A percentile compares a stretch with the other conserved stretches of the same genome.
phyloP scores from a whole-genome alignment of 2,888 invertebrate genomes.

The Arctia plantaginis region DNA sequence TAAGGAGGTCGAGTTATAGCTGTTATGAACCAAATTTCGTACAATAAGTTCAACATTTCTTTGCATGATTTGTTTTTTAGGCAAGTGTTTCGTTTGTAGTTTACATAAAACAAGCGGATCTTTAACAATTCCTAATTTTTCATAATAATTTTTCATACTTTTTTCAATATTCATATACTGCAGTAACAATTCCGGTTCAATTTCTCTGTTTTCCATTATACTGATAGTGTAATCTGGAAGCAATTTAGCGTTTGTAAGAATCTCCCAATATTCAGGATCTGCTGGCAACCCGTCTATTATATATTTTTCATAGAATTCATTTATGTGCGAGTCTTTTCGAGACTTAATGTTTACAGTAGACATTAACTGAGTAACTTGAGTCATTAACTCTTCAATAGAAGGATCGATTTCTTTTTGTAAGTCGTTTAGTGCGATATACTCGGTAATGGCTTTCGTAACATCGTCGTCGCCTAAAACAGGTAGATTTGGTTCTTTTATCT shows the following conservation, averaged over 20 bases:
- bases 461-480: conserved; percentile 82
- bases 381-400: conserved; percentile 75
- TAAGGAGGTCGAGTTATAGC: conserved; percentile 35
- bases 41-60: conserved; percentile 60
- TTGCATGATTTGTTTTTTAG: conserved; percentile 30
- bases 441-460: conserved; percentile 72
- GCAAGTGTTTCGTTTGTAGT: conserved; percentile 48
- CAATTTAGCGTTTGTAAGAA: conserved; percentile 73
- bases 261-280: conserved; percentile 80
- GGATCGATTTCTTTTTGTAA: conserved; percentile 77
- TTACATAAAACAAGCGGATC: conserved; percentile 73
- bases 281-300: conserved; percentile 87
- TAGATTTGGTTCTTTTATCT: conserved; percentile 59
- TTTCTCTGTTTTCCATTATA: conserved; percentile 82
- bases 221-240: conserved; percentile 86
- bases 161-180: conserved; percentile 70
- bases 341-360: conserved; percentile 68
- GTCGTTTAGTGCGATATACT: conserved; percentile 72
- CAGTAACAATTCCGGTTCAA: conserved; percentile 67
- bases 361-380: conserved; percentile 72
- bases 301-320: conserved; percentile 82
- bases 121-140: conserved; percentile 62
- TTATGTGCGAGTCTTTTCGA: conserved; percentile 57
- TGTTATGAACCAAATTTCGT: conserved; percentile 51
- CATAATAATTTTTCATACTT: conserved; percentile 62